Evolutionary conservation across 2,888 invertebrate genomes (phyloP), one percentile per base, ranked within the genome.

Genomic region (Caenorhabditis macrosperma): DNA sequence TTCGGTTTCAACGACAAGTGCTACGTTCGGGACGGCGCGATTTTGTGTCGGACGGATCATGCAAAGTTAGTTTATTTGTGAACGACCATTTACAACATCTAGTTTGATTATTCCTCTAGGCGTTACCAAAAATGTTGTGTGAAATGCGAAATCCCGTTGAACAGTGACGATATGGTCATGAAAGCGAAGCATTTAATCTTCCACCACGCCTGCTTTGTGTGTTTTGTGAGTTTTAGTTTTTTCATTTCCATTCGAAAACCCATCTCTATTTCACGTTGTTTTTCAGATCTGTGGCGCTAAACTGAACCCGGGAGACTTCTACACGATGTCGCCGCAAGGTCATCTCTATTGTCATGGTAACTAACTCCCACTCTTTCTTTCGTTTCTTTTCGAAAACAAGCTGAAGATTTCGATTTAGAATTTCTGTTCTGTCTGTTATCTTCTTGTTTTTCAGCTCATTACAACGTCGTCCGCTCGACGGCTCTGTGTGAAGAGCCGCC

Each of bases 101-200:
- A 24, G 20, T 57, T 67, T 57, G 46, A 5, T 9, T 33, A 33
- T 33, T 33, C 38, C 38, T 66, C 24, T 28, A 96, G 96, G 91
- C 92, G 95, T 90, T 96, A 95, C 91, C 95, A 95, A 85, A 94
- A 95, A 83, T 94, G 95, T 88, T 93, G 95, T 91, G 94, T 94
- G 9, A 93, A 95, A 55, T 96, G 96, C 90, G 94, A 94, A 28
- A 93, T 94, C 61, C 95, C 95, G 6, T 95, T 96, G 90, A 94
- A 94, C 9, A 94, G 95, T 46, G 94, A 94, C 88, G 96, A 96
- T 92, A 92, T 96, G 90, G 95, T 96, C 89, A 96, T 96, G 96
- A 92, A 95, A 78, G 96, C 95, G 0, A 92, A 94, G 50, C 95
- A 95, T 86, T 93, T 94, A 89, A 95, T 96, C 77, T 96, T 95